Evolutionary conservation across 2,888 invertebrate genomes (phyloP).

Genomic region (Ophioninae sp.): DNA sequence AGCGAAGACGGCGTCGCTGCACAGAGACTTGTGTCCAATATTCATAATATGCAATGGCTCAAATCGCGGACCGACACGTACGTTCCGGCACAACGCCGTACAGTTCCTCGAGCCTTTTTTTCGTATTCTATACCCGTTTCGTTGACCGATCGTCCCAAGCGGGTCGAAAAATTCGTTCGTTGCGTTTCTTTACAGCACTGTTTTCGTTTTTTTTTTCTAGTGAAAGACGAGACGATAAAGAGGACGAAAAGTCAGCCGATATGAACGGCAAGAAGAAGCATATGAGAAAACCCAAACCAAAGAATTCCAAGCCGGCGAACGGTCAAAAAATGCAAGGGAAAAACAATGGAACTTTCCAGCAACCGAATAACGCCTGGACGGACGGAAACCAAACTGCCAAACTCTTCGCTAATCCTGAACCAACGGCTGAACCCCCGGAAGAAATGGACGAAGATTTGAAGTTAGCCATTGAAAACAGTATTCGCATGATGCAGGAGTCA

Average conservation of each 20-base stretch:
- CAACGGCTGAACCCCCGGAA: slow-evolving; percentile 31
- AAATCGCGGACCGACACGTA: slow-evolving; percentile 63
- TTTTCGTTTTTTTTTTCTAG: background rate
- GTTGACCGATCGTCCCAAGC: slow-evolving; percentile 1
- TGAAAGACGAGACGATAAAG: background rate
- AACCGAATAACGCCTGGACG: slow-evolving; percentile 47
- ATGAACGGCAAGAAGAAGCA: background rate
- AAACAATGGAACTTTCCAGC: background rate
- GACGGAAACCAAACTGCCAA: slow-evolving; percentile 34
- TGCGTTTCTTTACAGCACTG: too few species aligned
- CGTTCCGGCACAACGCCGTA: slow-evolving; percentile 23
- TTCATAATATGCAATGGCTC: slow-evolving; percentile 72
- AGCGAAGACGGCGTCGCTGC: background rate
- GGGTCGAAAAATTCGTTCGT: too few species aligned
- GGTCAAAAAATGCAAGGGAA: background rate
- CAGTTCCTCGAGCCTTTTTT: background rate
- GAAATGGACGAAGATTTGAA: slow-evolving; percentile 53
- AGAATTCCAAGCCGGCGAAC: background rate
- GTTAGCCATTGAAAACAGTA: slow-evolving; percentile 60
- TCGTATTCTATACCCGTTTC: slow-evolving; percentile 50
- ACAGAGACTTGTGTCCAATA: slow-evolving; percentile 62
- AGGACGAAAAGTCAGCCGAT: background rate
- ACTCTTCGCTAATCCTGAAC: slow-evolving; percentile 60
- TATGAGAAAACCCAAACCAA: background rate
- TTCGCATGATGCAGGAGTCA: background rate